A percentile compares a stretch with the other conserved stretches of the same genome.
Conservation (phyloP, 2,888 invertebrate genomes). For the Neria commutata region DNA sequence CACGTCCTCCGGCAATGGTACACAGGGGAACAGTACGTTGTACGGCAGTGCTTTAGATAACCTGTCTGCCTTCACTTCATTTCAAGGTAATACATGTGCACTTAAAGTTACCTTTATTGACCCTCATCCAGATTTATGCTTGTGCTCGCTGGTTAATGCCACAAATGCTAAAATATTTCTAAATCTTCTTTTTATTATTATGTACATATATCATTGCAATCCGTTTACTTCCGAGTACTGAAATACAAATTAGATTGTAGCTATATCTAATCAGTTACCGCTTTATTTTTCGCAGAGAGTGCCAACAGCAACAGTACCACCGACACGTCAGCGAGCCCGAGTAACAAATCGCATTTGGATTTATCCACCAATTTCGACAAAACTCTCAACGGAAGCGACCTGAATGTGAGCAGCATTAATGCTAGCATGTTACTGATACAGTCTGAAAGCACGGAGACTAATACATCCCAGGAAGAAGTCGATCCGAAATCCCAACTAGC, state of each 20-base stretch:
- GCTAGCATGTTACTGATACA: slow-evolving; percentile 50
- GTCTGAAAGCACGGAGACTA: slow-evolving; percentile 56
- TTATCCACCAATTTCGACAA: slow-evolving; percentile 43
- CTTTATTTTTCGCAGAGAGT: slow-evolving; percentile 44
- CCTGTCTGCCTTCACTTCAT: slow-evolving; percentile 45
- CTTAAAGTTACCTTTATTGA: background rate
- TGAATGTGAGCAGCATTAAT: slow-evolving; percentile 28
- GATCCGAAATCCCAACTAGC: slow-evolving; percentile 61
- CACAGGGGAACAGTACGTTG: slow-evolving; percentile 39
- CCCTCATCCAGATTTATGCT: too few relatives aligned
- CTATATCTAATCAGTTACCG: background rate
- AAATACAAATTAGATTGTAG: background rate
- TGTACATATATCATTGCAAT: background rate
- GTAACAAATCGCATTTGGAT: too few relatives aligned
- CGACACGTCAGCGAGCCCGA: slow-evolving; percentile 30
- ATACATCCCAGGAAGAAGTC: slow-evolving; percentile 58
- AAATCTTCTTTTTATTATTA: slow-evolving; percentile 16
- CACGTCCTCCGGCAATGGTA: slow-evolving; percentile 18
- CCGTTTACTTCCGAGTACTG: slow-evolving; percentile 3
- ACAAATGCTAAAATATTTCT: slow-evolving; percentile 2
- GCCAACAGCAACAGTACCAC: slow-evolving; percentile 39
- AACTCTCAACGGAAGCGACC: slow-evolving; percentile 37
- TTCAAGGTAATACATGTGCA: slow-evolving; percentile 48
- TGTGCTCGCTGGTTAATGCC: too few relatives aligned
- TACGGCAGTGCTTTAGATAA: slow-evolving; percentile 58